Conservation (phyloP, 2,888 invertebrate species). For the Himalopsyche kuldschensis region DNA sequence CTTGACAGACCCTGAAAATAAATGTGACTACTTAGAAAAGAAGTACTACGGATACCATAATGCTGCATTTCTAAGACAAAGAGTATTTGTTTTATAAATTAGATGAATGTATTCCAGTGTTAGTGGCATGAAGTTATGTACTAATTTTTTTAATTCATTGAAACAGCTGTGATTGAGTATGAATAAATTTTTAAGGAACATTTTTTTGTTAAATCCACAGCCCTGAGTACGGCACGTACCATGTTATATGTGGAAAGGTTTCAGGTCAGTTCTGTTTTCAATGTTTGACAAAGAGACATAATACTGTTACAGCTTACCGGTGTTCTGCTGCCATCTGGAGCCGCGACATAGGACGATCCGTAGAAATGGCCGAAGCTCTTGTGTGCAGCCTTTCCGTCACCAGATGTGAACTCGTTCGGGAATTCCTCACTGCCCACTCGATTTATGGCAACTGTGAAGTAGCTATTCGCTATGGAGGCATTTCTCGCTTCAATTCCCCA, state of each 20-base stretch:
- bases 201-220: too few species aligned
- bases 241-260: too few species aligned
- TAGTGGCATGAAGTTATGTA: too few species aligned
- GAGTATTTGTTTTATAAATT: too few species aligned
- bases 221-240: too few species aligned
- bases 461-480: conserved; percentile 94
- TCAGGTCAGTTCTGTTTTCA: background rate
- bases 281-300: background rate
- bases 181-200: too few species aligned
- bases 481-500: conserved; percentile 96
- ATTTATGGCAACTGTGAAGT: conserved; percentile 90
- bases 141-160: too few species aligned
- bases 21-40: background rate
- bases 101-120: too few species aligned
- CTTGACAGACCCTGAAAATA: conserved; percentile 69
- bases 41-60: too few species aligned
- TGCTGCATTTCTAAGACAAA: background rate
- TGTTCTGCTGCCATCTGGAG: conserved; percentile 90
- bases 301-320: conserved; percentile 63
- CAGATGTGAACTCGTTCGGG: conserved; percentile 81
- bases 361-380: conserved; percentile 91
- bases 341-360: conserved; percentile 91
- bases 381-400: conserved; percentile 74
- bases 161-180: too few species aligned
- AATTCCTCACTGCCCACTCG: conserved; percentile 90